phyloP scores from a whole-genome alignment of 2,888 invertebrate genomes.

The Protonemura montana region DNA sequence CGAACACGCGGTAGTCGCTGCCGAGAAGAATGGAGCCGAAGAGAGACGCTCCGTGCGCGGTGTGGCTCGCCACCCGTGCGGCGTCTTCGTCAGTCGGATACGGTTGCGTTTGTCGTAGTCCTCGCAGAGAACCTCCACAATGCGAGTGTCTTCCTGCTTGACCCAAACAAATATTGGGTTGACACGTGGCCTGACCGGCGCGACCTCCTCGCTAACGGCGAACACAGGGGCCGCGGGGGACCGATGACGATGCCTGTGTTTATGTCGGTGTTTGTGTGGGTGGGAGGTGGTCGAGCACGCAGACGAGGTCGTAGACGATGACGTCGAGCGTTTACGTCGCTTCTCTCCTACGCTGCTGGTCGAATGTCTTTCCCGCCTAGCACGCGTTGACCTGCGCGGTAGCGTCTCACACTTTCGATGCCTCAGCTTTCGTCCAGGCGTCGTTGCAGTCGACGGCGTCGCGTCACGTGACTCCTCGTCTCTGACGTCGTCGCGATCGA shows the following conservation, averaged over 20 bases:
- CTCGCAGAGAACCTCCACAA: constrained; percentile 85
- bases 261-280: constrained; percentile 52
- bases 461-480: constrained; percentile 51
- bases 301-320: constrained; percentile 54
- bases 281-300: constrained; percentile 51
- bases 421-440: constrained; percentile 55
- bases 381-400: constrained; percentile 50
- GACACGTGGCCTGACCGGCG: constrained; percentile 64
- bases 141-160: constrained; percentile 79
- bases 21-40: constrained; percentile 54
- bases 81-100: constrained; percentile 81
- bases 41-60: constrained; percentile 72
- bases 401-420: constrained; percentile 46
- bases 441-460: constrained; percentile 54
- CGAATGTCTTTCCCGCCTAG: constrained; percentile 56
- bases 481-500: constrained; percentile 50
- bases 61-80: constrained; percentile 82
- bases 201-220: constrained; percentile 50
- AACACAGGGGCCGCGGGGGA: constrained; percentile 48
- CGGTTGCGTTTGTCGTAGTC: constrained; percentile 88
- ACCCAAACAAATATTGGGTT: constrained; percentile 88
- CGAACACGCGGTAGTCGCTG: constrained; percentile 50
- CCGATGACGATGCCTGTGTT: constrained; percentile 49
- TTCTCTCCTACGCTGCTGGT: constrained; percentile 54
- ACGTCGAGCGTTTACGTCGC: constrained; percentile 56